A percentile compares a stretch with the other conserved stretches of the same genome.
These are phyloP conservation scores for Aphis craccivora DNA, from an alignment of 1,140 invertebrate genomes.

Conservation along the genomic window DNA sequence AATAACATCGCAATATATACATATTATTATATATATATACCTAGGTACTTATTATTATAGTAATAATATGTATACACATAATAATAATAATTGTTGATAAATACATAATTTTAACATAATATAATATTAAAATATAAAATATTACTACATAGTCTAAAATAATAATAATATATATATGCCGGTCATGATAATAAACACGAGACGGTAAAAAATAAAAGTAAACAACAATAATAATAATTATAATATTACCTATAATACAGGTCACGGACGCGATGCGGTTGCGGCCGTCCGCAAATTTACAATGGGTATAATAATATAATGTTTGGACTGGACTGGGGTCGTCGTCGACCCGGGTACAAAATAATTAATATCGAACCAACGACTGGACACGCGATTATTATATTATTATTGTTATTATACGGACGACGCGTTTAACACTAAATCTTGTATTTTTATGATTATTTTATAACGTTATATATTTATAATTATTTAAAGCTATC, in stretches of 20 bases:
- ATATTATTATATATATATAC: constrained; percentile 1
- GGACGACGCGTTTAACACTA: not conserved
- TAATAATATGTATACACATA: not conserved
- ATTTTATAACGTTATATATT: constrained; percentile 7
- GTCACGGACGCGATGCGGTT: constrained; percentile 6
- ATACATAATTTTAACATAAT: not conserved
- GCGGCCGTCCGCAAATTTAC: not conserved
- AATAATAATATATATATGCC: not conserved
- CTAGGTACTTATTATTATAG: not conserved
- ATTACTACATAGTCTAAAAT: constrained; percentile 9
- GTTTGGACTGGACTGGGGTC: not conserved
- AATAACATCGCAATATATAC: not conserved
- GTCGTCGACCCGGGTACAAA: not conserved
- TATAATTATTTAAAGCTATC: constrained; percentile 6
- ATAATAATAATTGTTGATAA: constrained; percentile 19
- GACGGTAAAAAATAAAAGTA: constrained; percentile 13
- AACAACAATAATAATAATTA: constrained; percentile 33
- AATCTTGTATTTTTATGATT: not conserved
- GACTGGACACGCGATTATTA: not conserved
- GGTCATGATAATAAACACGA: not conserved
- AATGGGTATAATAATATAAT: not conserved
- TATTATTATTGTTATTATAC: not conserved
- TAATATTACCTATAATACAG: constrained; percentile 19
- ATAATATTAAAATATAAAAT: not conserved
- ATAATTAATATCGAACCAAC: not conserved